Evolutionary conservation across 2,888 invertebrate genomes (phyloP), one percentile per base, ranked within the genome.

Genomic region (Stenichneumon culpator): DNA sequence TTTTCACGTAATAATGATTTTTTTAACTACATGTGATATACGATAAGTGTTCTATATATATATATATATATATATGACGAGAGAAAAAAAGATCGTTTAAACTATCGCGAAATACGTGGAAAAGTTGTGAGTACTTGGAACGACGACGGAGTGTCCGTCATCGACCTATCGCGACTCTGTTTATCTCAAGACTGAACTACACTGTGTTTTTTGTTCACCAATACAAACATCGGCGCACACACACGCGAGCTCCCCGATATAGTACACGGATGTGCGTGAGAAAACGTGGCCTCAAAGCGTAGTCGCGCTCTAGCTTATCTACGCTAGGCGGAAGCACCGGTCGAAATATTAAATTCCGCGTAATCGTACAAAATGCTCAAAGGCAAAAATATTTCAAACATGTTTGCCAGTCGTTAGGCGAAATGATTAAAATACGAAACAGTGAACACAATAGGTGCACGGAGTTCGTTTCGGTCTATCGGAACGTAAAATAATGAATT

Each of bases 81-180:
- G 28, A 60, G 32, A n/a, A 63, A 63, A 63, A 47, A 32, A 63
- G 16, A 63, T 63, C 32, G 63, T 63, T 32, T 63, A 16, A 63
- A 32, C 16, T 28, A 28, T 16, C 63, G 63, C 63, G 32, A 63
- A 28, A 63, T 63, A 32, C 63, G 63, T n/a, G 63, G 63, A 16
- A 32, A 63, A 63, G 63, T 16, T 63, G 63, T 63, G 28, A 63
- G 32, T 14, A 32, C 28, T 63, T n/a, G 16, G 32, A 32, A 32
- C 63, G 32, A 22, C 72, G 39, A 77, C 77, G 77, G 44, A 69
- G 50, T n/a, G 65, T 54, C 60, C 74, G 79, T 79, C 82, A 79
- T 72, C 69, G 82, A 79, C 82, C 82, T 69, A 65, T 54, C 74
- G 65, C 78, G 73, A 82, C 79, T 84, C 84, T 84, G 84, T 84